Evolutionary conservation across 2,797 vertebrate genomes (phyloP), one percentile per base, ranked within the genome.

Genomic region (Catharus ustulatus): DNA sequence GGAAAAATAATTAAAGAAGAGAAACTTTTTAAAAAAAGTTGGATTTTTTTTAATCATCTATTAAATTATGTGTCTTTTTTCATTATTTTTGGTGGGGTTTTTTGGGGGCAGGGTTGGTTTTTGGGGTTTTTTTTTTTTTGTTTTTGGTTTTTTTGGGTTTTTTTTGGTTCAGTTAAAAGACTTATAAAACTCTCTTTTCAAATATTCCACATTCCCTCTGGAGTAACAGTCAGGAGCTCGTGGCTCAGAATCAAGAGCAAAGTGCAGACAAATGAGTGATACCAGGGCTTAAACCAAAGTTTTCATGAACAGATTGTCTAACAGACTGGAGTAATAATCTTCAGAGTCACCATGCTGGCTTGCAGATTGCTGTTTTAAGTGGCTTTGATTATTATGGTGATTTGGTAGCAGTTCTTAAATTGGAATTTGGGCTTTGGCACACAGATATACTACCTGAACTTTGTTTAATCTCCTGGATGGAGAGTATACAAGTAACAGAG

Each of bases 291-390:
- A 95, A 95, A 95, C 77, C 80, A 93, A 95, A 87, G 84, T 94
- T 80, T 91, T 96, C 81, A 59, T 81, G 84, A 94, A 92, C 94
- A 97, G 96, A 97, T 97, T 97, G 95, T 85, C 55, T 91, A 94
- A 94, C 95, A 97, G 92, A 94, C 91, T 96, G 95, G 55, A 95
- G 84, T 93, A 96, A 96, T 97, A 97, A 96, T 97, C 92, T 97
- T 97, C 83, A 84, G 69, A 95, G 93, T 87, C 89, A 94, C 87
- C 89, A 96, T 61, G 94, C 95, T 97, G 96, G 80, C 75, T 97
- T 95, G 59, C 93, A 97, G 94, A 97, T 95, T 97, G 91, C 83
- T 94, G 46, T 96, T 97, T 95, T 96, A 94, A 95, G 94, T 88
- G 71, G 55, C 78, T 96, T 97, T 96, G 93, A 94, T 97, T 97